Evolutionary conservation across 1,140 invertebrate species (phyloP).

Genomic region (Drosophila gunungcola): DNA sequence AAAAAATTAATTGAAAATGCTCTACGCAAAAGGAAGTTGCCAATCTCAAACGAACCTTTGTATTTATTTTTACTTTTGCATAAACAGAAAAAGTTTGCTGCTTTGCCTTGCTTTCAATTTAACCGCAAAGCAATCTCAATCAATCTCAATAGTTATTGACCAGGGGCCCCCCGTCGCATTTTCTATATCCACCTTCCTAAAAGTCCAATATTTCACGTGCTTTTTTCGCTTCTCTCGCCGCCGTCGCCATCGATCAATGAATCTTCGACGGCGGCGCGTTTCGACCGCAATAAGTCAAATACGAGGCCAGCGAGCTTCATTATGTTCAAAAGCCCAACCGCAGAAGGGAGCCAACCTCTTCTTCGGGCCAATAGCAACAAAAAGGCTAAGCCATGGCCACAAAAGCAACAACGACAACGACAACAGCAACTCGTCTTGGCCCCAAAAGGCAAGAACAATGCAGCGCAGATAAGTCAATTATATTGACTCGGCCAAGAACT

Average conservation of each 20-base stretch:
- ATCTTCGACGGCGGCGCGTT: slow-evolving; percentile 47
- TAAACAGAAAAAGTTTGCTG: slow-evolving; percentile 27
- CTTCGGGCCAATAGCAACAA: slow-evolving; percentile 38
- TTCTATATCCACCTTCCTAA: slow-evolving; percentile 24
- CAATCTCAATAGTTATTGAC: slow-evolving; percentile 75
- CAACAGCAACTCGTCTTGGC: slow-evolving; percentile 28
- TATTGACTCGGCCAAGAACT: slow-evolving; percentile 78
- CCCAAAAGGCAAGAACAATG: slow-evolving; percentile 59
- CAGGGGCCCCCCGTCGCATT: slow-evolving; percentile 23
- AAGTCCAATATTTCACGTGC: slow-evolving; percentile 77
- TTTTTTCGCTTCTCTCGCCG: slow-evolving; percentile 51
- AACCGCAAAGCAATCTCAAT: slow-evolving; percentile 62
- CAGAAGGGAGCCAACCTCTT: slow-evolving; percentile 48
- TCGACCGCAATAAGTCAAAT: slow-evolving; percentile 80
- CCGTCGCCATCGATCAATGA: slow-evolving; percentile 65
- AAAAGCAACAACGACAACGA: slow-evolving; percentile 1
- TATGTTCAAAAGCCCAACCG: slow-evolving; percentile 57
- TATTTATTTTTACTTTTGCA: slow-evolving; percentile 52
- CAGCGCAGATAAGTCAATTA: slow-evolving; percentile 78
- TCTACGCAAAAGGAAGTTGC: slow-evolving; percentile 22
- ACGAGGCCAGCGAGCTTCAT: slow-evolving; percentile 79
- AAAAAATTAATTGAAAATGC: slow-evolving; percentile 43
- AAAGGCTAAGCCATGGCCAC: slow-evolving; percentile 8
- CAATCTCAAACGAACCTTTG: slow-evolving; percentile 8
- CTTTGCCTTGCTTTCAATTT: slow-evolving; percentile 63